Evolutionary conservation across 2,797 vertebrate species (phyloP), one percentile per base, ranked within the genome.

Genomic region (Anguilla pacifica): DNA sequence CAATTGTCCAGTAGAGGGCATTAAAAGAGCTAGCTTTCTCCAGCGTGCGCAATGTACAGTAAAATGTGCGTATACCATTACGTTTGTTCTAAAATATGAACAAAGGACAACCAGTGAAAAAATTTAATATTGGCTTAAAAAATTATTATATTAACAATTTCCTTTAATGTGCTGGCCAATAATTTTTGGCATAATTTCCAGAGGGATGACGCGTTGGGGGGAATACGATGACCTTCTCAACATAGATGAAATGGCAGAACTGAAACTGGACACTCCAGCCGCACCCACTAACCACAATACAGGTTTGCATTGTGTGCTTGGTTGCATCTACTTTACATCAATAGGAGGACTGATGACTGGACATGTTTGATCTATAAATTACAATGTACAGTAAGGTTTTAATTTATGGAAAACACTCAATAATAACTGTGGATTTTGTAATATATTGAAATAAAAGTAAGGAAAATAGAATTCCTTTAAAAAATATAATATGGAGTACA

Each of bases 181-280:
- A 25, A 25, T 77, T 35, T 77, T 2, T 19, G 0, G 7, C 31
- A 28, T 83, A 11, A 19, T 87, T 92, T 95, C 49, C 92, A 99
- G 98, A 88, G 96, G 98, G 25, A 98, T 99, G 97, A 97, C 96
- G 0, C 96, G 98, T 31, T 99, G 98, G 98, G 97, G 98, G 83
- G 98, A 99, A 86, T 98, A 97, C 84, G 95, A 96, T 83, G 96
- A 99, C 90, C 97, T 99, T 13, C 93, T 98, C 92, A 96, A 95
- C 77, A 98, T 99, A n/a, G 97, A 96, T 3, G 97, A 97, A 89
- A 92, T 97, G 90, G 94, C 95, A 7, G 97, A 97, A 70, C 95
- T 90, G 0, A 49, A 88, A 1, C 57, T 94, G 85, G 92, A 95
- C 88, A 92, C 89, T 49, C 3, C 86, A 39, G 91, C 95, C 7